Conservation (phyloP, 2,797 vertebrate species). For the Takifugu ocellatus region DNA sequence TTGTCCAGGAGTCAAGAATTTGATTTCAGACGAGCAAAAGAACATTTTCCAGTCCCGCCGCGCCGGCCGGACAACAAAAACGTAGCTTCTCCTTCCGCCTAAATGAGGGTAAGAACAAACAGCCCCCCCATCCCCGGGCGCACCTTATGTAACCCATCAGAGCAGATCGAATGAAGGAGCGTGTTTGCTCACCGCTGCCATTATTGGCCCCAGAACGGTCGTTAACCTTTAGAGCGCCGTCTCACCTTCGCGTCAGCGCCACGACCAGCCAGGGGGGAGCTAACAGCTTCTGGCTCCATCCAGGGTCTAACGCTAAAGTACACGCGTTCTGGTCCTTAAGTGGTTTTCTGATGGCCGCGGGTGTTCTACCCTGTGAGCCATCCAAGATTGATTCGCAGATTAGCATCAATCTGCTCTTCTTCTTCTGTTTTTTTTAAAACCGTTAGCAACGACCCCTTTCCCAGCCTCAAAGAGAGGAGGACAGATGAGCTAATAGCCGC, state of each 20-base stretch:
- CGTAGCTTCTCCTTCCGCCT: neutral
- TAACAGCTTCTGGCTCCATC: conserved; percentile 43
- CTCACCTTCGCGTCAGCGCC: conserved; percentile 48
- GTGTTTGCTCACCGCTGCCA: conserved; percentile 62
- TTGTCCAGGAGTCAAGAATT: conserved; percentile 19
- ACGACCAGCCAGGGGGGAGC: conserved; percentile 5
- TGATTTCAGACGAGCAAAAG: conserved; percentile 8
- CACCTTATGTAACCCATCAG: conserved; percentile 55
- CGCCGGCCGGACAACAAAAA: neutral
- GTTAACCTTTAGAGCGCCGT: conserved; percentile 64
- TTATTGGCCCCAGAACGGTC: conserved; percentile 53
- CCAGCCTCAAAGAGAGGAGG: no score
- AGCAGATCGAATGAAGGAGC: conserved; percentile 41
- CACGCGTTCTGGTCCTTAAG: neutral
- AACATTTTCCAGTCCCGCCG: conserved; percentile 6
- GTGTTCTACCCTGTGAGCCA: neutral
- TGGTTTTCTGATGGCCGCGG: conserved; percentile 8
- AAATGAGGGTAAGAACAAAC: conserved; percentile 52
- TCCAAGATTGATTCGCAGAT: no score
- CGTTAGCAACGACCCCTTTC: no score
- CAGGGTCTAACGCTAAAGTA: conserved; percentile 7
- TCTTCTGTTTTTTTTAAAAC: no score
- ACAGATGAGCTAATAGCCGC: no score
- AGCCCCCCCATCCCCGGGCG: conserved; percentile 17
- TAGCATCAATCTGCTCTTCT: no score